These are phyloP conservation scores for Vanessa tameamea DNA, from an alignment of 1,140 invertebrate genomes.

Conservation along the genomic window DNA sequence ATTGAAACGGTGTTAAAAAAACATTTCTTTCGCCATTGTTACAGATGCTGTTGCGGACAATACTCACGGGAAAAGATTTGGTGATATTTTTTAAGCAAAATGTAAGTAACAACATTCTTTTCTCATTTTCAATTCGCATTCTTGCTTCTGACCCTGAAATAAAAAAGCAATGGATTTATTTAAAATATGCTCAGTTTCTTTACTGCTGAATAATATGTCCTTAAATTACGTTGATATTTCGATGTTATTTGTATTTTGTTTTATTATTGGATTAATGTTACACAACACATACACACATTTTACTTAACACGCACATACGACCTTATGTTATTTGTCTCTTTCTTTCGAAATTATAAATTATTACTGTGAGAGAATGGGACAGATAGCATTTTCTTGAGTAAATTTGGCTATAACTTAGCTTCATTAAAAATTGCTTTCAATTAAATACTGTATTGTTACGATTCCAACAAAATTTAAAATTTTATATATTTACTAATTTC, in stretches of 20 bases:
- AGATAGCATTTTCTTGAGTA: too few relatives aligned
- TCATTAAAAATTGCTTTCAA: too few relatives aligned
- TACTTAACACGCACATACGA: background rate
- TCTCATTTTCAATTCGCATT: conserved; percentile 19
- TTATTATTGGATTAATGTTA: conserved; percentile 6
- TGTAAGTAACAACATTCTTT: conserved; percentile 53
- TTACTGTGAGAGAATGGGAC: too few relatives aligned
- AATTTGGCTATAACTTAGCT: too few relatives aligned
- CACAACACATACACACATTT: conserved; percentile 1
- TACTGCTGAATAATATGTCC: background rate
- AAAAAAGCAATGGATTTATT: conserved; percentile 9
- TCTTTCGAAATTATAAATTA: too few relatives aligned
- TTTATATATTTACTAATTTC: too few relatives aligned
- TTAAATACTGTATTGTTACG: too few relatives aligned
- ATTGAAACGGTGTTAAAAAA: conserved; percentile 6
- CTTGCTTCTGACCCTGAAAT: conserved; percentile 18
- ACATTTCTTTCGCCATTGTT: conserved; percentile 48
- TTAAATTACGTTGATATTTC: background rate
- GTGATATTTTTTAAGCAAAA: conserved; percentile 65
- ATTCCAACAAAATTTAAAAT: too few relatives aligned
- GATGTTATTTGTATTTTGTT: conserved; percentile 15
- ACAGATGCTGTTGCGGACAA: conserved; percentile 66
- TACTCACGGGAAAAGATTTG: conserved; percentile 50
- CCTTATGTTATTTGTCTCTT: too few relatives aligned
- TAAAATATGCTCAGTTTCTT: background rate